Evolutionary conservation across 92 coral and sea anemone species (phyloP), one percentile per base, ranked within the genome.

Genomic region (Zoanthus sansibaricus): DNA sequence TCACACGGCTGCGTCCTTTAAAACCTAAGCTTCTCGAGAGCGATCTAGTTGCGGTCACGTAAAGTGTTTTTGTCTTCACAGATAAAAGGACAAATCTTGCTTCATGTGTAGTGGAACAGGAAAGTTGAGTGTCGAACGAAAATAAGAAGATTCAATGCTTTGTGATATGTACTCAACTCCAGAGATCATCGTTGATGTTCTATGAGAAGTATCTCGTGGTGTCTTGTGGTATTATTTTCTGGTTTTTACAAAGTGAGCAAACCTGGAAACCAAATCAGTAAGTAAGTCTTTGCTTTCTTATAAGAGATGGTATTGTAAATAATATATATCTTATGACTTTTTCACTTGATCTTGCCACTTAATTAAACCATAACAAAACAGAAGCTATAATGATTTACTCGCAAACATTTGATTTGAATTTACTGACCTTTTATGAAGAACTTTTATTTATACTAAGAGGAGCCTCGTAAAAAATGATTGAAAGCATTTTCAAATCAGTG

Each of bases 181-280:
- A 67, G 25, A 70, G 48, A 13, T 47, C 59, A 18, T 47, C n/a
- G 55, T 31, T 66, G 72, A 18, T 69, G 83, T 78, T 37, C 69
- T 17, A 1, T 18, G 71, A 17, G 49, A 45, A 75, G 78, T 72
- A 20, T 14, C 9, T 72, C 21, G 51, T 17, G 58, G 58, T 1
- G 21, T 44, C 33, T 62, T 15, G 42, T 66, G 66, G 21, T 4
- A 46, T 20, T 42, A 21, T 68, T 48, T 44, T 1, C 85, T 46
- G 15, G 61, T 46, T 20, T 47, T 67, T 45, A 4, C 14, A 21
- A 44, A 64, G 30, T 18, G 59, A 7, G 10, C 8, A 51, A 80
- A 46, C 85, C 75, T 80, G 85, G 85, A 80, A 14, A 11, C 75
- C 85, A 46, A 80, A 80, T 44, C 85, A 64, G 85, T 80, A 80